Evolutionary conservation across 2,888 invertebrate species (phyloP).

Genomic region (Strigamia maritima): DNA sequence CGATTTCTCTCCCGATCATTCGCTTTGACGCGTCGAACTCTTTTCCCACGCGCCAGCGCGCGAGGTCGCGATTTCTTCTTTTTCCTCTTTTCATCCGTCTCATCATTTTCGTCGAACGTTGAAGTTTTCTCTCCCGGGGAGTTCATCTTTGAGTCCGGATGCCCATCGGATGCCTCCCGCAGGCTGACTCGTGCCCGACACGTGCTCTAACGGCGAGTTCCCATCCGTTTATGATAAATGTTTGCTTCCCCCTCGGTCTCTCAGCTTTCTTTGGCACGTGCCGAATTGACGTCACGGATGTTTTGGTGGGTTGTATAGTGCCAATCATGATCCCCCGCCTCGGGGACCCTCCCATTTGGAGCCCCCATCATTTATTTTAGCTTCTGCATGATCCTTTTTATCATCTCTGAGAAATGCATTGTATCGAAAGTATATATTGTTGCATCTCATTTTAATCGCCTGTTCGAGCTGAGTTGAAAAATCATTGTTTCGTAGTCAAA

Average conservation of each 20-base stretch:
- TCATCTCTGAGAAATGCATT: too few species aligned
- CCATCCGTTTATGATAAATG: too few species aligned
- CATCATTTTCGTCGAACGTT: background rate
- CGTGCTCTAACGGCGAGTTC: background rate
- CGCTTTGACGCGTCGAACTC: conserved; percentile 81
- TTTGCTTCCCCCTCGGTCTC: background rate
- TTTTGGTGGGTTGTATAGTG: background rate
- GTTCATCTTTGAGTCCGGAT: background rate
- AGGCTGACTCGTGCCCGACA: background rate
- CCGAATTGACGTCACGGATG: conserved; percentile 3
- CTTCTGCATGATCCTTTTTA: too few species aligned
- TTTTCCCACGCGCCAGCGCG: conserved; percentile 70
- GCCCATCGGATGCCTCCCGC: conserved; percentile 11
- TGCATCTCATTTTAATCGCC: too few species aligned
- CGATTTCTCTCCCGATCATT: conserved; percentile 89
- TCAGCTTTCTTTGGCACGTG: background rate
- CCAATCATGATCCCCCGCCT: too few species aligned
- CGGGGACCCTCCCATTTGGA: too few species aligned
- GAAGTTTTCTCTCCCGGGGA: background rate
- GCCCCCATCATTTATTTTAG: too few species aligned
- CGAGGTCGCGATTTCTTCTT: conserved; percentile 46
- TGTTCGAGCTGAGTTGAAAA: too few species aligned
- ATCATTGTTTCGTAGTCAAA: too few species aligned
- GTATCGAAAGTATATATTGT: too few species aligned
- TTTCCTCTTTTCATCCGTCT: background rate